These are phyloP conservation scores for Australoheros scitulus DNA, from an alignment of 2,113 vertebrate genomes.

Conservation along the genomic window DNA sequence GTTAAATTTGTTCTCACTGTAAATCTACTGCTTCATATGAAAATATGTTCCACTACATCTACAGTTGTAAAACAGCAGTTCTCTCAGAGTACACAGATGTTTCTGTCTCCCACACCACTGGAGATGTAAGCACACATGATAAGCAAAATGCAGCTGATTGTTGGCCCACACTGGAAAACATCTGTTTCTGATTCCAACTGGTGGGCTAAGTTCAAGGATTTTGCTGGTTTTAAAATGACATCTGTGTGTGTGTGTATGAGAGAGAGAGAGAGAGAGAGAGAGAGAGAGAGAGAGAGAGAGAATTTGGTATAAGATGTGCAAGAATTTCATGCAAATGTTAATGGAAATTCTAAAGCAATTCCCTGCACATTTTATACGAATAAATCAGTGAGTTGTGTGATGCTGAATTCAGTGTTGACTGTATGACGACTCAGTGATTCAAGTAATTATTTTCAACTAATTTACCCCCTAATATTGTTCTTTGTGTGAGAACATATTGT, in stretches of 20 bases:
- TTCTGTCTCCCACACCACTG: background rate
- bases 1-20: background rate
- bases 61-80: accelerated
- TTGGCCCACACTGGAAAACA: background rate
- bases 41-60: background rate
- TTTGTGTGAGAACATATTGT: background rate
- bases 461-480: background rate
- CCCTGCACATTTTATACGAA: background rate
- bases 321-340: background rate
- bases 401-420: background rate
- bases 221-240: background rate
- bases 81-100: background rate
- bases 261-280: background rate
- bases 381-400: too few species aligned
- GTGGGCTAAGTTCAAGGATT: background rate
- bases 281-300: background rate
- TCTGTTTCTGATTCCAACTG: background rate
- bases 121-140: background rate
- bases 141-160: background rate
- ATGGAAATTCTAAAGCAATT: background rate
- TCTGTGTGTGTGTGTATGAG: background rate
- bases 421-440: background rate
- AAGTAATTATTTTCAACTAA: slow-evolving; percentile 8
- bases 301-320: background rate
- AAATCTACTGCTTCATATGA: background rate